Percentiles rank a stretch among this genome's conserved stretches.
Evolutionary conservation across 2,888 invertebrate genomes (phyloP).

Genomic region (Drosophila neonasuta): DNA sequence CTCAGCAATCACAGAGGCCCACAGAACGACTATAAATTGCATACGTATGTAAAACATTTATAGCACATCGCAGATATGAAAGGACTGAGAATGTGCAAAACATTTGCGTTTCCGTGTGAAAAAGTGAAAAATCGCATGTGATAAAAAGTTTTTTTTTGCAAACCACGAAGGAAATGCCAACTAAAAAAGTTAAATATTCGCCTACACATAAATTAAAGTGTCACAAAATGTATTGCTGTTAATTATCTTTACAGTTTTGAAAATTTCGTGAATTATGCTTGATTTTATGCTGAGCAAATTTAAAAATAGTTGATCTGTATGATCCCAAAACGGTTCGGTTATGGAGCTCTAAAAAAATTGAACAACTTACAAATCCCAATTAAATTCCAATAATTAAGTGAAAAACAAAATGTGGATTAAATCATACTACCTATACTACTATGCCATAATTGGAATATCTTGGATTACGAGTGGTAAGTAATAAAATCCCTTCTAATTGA

Average conservation of each 20-base stretch:
- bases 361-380: conserved; percentile 6
- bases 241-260: background rate
- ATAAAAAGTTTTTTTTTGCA: conserved; percentile 20
- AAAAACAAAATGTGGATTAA: conserved; percentile 64
- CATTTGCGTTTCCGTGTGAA: conserved; percentile 32
- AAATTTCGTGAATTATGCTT: conserved; percentile 36
- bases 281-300: conserved; percentile 25
- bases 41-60: conserved; percentile 44
- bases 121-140: conserved; percentile 43
- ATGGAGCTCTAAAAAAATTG: conserved; percentile 43
- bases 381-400: background rate
- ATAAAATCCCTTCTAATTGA: background rate
- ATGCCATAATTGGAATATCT: conserved; percentile 43
- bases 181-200: conserved; percentile 5
- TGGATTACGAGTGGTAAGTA: conserved; percentile 56
- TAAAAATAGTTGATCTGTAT: conserved; percentile 27
- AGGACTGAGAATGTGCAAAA: conserved; percentile 21
- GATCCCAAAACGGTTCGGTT: conserved; percentile 17
- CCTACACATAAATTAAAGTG: conserved; percentile 16
- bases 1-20: conserved; percentile 23
- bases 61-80: conserved; percentile 74
- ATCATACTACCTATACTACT: conserved; percentile 41
- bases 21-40: conserved; percentile 30
- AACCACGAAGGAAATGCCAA: conserved; percentile 4
- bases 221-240: background rate